Base-by-base conservation (phyloP, 2,113 vertebrate species). In the Platysteira castanea region DNA sequence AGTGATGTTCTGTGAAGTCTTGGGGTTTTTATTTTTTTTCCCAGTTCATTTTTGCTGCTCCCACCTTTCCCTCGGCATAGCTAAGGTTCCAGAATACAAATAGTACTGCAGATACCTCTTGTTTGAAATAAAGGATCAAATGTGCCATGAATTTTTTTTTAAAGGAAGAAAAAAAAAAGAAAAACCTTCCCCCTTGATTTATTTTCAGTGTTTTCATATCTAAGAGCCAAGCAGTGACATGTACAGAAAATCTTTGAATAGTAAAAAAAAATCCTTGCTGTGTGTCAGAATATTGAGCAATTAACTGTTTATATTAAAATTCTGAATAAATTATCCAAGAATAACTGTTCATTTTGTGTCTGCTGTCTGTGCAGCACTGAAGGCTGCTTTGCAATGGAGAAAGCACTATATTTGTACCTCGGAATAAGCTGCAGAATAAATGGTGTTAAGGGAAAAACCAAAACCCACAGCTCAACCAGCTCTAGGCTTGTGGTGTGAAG, bases 301-400 rank as follows among this genome's bases (percentile, higher is more conserved):
- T 99, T 98, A 99, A 98, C 98, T 99, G 99, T 99, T 99, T 99
- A 98, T 99, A 99, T 99, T 98, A 99, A 99, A 99, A 98, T 98
- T 98, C 98, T 98, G 98, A 99, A 99, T 99, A 99, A 99, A 99
- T 98, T 98, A 98, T 98, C 98, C 97, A 95, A 98, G 96, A 98
- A 97, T 95, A 96, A 47, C 47, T 84, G 81, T 60, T 87, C 74
- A 27, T 77, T 74, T 96, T 87, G 39, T 86, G 93, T 42, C 73
- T 61, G 73, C 81, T 93, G 52, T 60, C 28, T 57, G 77, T 46
- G 61, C 77, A 50, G 80, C 69, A 17, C 50, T 10, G 31, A 30
- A 13, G 2, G 59, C 85, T 90, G 87, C 90, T 50, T 79, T 24
- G 18, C 88, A 14, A 0, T 28, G 12, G 71, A 26, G 69, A 84